These are phyloP conservation scores for Cheirogaleus medius DNA, from an alignment of 2,113 vertebrate genomes.

Conservation along the genomic window DNA sequence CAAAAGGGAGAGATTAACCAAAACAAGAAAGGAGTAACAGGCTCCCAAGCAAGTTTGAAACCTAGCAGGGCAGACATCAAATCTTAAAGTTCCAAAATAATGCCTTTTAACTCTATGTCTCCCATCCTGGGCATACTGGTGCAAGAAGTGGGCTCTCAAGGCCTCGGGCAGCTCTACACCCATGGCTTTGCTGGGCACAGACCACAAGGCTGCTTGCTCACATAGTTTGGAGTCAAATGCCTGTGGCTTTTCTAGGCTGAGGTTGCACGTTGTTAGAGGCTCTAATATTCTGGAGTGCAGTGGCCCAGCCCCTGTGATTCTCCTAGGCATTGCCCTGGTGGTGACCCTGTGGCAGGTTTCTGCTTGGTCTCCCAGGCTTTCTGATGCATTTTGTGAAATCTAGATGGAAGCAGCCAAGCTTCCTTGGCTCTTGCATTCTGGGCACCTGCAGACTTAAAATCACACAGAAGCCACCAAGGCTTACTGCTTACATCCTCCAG, in stretches of 20 bases:
- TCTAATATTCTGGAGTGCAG: not conserved
- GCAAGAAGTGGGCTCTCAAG: not conserved
- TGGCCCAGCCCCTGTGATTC: not conserved
- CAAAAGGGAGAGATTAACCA: not conserved
- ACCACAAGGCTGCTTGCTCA: not conserved
- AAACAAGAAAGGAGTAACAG: not conserved
- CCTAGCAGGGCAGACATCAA: not conserved
- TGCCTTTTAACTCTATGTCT: not conserved
- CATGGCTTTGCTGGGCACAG: not conserved
- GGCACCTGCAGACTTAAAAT: not conserved
- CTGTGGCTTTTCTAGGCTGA: not conserved
- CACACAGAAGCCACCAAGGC: not conserved
- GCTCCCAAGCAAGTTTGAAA: not conserved
- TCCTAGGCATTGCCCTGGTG: not conserved
- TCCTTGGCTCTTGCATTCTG: not conserved
- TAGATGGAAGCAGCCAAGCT: not conserved
- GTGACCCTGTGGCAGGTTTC: not conserved
- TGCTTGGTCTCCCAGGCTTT: not conserved
- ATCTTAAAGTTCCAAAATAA: not conserved
- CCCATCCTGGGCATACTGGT: not conserved
- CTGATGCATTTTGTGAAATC: not conserved
- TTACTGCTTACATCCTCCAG: not conserved
- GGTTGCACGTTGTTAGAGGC: not conserved
- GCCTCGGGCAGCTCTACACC: not conserved
- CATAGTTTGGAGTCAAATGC: not conserved